Base-by-base conservation (phyloP, 2,797 vertebrate genomes). In the Benthosema pterotum region DNA sequence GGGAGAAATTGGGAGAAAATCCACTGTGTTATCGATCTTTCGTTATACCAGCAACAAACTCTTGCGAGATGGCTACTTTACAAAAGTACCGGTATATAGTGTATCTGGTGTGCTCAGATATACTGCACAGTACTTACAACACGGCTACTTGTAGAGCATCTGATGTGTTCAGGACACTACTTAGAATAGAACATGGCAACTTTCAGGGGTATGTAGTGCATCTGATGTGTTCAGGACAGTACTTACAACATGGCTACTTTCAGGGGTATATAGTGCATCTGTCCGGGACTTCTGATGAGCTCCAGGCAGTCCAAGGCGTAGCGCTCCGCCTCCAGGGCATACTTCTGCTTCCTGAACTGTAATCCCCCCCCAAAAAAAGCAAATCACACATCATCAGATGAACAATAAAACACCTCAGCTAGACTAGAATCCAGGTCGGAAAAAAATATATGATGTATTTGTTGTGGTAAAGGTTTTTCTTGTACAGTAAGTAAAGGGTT, bases 331-430 rank as follows among this genome's bases (percentile, higher is more conserved):
- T 98, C 96, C 87, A 98, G 72, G 1, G 95, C 93, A 22, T 91
- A 95, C 74, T 96, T 97, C 89, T 99, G 97, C 76, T 97, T 96
- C 78, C 96, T 96, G 89, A 97, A 97, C 97, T 99, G 88, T 65
- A 77, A 13, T n/a, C n/a, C n/a, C n/a, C n/a, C n/a, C n/a, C n/a
- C n/a, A n/a, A n/a, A 63, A 25, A 67, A 42, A 49, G 47, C 77
- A 6, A 11, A 85, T 17, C n/a, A 0, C 28, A 18, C 3, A 9
- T n/a, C 14, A 48, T 28, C 22, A 25, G 22, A 25, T 3, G 2
- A 25, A 25, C 22, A 25, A 25, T 25, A 25, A 25, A 25, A 25
- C 22, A 25, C 22, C 22, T 3, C 22, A 25, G 22, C 22, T 25
- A 25, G 1, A 25, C 22, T 25, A 25, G 1, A 25, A 25, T 25